Evolutionary conservation across 1,140 invertebrate genomes (phyloP), one percentile per base, ranked within the genome.

Genomic region (Zophobas morio): DNA sequence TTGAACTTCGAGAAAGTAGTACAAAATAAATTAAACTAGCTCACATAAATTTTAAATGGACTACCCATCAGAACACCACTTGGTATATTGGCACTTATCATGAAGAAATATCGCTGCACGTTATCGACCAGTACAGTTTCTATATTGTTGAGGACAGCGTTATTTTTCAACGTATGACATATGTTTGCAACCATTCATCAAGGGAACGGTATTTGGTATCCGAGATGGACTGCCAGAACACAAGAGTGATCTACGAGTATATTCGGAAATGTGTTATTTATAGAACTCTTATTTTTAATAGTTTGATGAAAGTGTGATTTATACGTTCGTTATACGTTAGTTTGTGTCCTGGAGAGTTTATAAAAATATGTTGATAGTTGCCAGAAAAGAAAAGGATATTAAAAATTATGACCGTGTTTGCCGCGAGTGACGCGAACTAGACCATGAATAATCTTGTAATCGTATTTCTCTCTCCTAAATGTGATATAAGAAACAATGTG

Each of bases 271-370:
- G 60, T 33, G 37, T 32, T 66, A 66, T 66, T 66, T 66, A 40
- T 66, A 40, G 42, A 66, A 32, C 60, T 40, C 60, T 32, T 66
- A 66, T 66, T 66, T 66, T 66, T 66, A 66, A 66, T 66, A 66
- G 60, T 47, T 47, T 2, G 20, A 66, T 20, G 20, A 20, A 20
- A 37, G 32, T 66, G 40, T 66, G 60, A 66, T 66, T 66, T 66
- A 66, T 66, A 66, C 36, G 42, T 66, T 66, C 39, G 37, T 66
- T 36, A 42, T 66, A 40, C 60, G 40, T 66, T 39, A 66, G 39
- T 39, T 66, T 4, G 57, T 34, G 57, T 63, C 40, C 60, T 2
- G 42, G 39, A 66, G n/a, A 42, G 39, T n/a, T 32, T 20, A 39
- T 1, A 66, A 66, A 66, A 20, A 20, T 20, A 20, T 20, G 20